These are phyloP conservation scores for Centropus unirufus DNA, from an alignment of 2,113 vertebrate genomes.

Conservation along the genomic window DNA sequence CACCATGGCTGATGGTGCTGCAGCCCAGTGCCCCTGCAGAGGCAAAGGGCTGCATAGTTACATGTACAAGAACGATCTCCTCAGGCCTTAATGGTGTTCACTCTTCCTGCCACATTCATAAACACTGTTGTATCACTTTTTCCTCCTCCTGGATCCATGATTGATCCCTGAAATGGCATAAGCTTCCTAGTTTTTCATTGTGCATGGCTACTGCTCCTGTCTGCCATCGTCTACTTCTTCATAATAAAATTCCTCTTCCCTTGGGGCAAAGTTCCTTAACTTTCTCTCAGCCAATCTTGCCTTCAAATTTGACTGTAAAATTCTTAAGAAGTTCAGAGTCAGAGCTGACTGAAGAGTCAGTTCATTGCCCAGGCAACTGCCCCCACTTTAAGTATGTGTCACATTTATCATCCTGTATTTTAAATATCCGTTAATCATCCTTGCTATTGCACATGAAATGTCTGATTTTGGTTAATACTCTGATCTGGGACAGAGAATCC, in stretches of 20 bases:
- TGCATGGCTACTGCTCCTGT: background rate
- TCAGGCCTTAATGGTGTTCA: background rate
- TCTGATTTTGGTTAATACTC: background rate
- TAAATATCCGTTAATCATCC: background rate
- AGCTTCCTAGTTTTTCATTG: background rate
- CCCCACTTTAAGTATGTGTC: background rate
- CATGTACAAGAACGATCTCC: background rate
- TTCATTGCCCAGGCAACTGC: background rate
- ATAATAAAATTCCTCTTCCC: background rate
- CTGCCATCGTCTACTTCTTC: background rate
- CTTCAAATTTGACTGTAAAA: background rate
- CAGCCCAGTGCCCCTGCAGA: background rate
- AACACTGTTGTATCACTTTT: background rate
- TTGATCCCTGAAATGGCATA: background rate
- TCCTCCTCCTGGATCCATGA: background rate
- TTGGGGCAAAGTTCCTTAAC: background rate
- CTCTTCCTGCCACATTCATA: background rate
- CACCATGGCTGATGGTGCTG: fast-evolving
- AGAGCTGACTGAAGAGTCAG: background rate
- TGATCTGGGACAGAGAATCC: background rate
- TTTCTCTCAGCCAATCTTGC: background rate
- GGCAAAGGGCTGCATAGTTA: background rate
- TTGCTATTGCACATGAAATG: background rate
- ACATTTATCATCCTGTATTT: background rate
- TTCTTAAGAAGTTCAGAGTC: background rate